Evolutionary conservation across 2,113 vertebrate genomes (phyloP), one percentile per base, ranked within the genome.

Genomic region (Lagopus muta): DNA sequence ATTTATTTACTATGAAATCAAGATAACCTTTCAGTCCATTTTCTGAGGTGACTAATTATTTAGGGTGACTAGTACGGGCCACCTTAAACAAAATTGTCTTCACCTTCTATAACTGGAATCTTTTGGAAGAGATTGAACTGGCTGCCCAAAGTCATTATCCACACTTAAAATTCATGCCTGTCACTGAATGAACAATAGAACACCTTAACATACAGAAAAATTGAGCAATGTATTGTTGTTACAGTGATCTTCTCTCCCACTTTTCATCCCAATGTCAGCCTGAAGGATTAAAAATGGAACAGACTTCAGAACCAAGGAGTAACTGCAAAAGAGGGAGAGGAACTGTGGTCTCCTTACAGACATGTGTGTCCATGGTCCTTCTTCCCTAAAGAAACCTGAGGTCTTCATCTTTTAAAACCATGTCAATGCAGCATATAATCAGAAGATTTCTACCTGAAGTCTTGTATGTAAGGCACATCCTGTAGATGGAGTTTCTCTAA

Each of bases 1-100:
- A 69, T 80, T 87, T 34, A 79, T 8, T 82, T 79, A 78, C 5
- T 86, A 30, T 13, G 65, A 86, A 96, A 88, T 85, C 67, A 89
- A 81, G 57, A 36, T 21, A 77, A 62, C 8, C 8, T 66, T 93
- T 75, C 40, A 81, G 43, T 48, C 11, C 50, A 85, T 73, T 91
- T 71, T 86, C 42, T n/a, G 24, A 86, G 18, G 28, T 70, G 36
- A 73, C 18, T 70, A 66, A 72, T 10, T 16, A 66, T 22, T 34
- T 87, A 42, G 27, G 28, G 32, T 36, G 20, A 38, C 43, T 69
- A 72, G 81, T 21, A 36, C 6, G 2, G 82, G 10, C 13, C 64
- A 74, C 13, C 34, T 55, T 71, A 94, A 85, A 87, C 65, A 81
- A 65, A 20, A 58, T 2, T 38, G 28, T 12, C 27, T 1, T 2